Evolutionary conservation across 1,140 invertebrate genomes (phyloP).

Genomic region (Aphelenchoides fujianensis): DNA sequence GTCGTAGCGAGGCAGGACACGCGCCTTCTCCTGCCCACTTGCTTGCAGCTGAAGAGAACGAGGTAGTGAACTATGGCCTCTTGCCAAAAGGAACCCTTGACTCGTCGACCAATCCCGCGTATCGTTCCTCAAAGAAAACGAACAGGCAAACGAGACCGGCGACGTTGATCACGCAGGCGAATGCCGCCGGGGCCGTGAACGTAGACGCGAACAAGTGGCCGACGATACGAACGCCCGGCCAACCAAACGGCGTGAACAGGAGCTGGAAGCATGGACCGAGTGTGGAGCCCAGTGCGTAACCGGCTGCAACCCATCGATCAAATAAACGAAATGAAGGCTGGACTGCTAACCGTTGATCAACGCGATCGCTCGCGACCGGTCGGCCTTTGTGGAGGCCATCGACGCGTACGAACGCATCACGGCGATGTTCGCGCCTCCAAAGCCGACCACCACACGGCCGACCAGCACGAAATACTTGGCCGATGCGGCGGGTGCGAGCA

Average conservation of each 20-base stretch:
- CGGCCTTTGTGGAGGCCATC: slow-evolving; percentile 39
- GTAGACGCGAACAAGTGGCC: slow-evolving; percentile 61
- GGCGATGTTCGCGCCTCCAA: background rate
- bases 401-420: slow-evolving; percentile 40
- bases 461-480: slow-evolving; percentile 28
- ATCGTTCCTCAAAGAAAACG: slow-evolving; percentile 33
- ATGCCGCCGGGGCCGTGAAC: slow-evolving; percentile 63
- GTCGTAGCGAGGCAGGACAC: slow-evolving; percentile 24
- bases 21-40: background rate
- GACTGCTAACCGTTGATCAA: slow-evolving; percentile 39
- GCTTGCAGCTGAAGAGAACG: background rate
- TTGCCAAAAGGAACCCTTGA: background rate
- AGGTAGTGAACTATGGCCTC: background rate
- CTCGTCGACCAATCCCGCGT: slow-evolving; percentile 28
- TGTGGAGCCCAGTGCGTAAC: slow-evolving; percentile 36
- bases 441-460: background rate
- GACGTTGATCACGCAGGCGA: slow-evolving; percentile 48
- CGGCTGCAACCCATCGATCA: slow-evolving; percentile 10
- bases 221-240: slow-evolving; percentile 53
- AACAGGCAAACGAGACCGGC: slow-evolving; percentile 30
- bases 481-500: slow-evolving; percentile 24
- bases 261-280: slow-evolving; percentile 55
- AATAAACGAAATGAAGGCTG: too few relatives aligned
- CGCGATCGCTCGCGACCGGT: slow-evolving; percentile 40
- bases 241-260: slow-evolving; percentile 38